Evolutionary conservation across 2,113 vertebrate genomes (phyloP), one percentile per base, ranked within the genome.

Genomic region (Nestor notabilis): DNA sequence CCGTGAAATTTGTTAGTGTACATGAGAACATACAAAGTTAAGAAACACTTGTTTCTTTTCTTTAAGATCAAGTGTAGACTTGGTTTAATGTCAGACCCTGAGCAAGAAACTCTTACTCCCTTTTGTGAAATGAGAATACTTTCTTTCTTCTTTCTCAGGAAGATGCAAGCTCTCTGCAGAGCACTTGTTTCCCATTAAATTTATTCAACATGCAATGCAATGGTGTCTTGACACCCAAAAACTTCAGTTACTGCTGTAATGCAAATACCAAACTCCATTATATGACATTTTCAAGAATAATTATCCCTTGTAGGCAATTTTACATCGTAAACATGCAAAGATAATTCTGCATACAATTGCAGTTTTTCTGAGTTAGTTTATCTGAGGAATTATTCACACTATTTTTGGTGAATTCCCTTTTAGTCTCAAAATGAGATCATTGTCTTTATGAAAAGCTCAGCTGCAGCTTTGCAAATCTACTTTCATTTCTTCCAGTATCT

Each of bases 391-490:
- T 87, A 92, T 13, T 84, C 72, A 44, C 64, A 2, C 76, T 93
- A 88, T 66, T 95, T 94, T 81, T 58, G 85, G 94, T 68, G 77
- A 89, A 66, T 35, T 87, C 83, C 47, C 50, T 1, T 85, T 89
- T 41, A 44, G 5, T 53, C 86, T 78, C 85, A 61, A 71, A 89
- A 76, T 50, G 88, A 70, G 18, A 86, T 70, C 58, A 37, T 53
- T 70, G 49, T 10, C 43, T 85, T 72, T 21, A 76, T 31, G 63
- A 77, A 75, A 83, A 92, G 85, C 90, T 95, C 95, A 95, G 88
- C 95, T 97, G 93, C 92, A 81, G 92, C 86, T 92, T n/a, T 78
- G 68, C 35, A 83, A 72, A 83, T 66, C 77, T 29, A 33, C 87
- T 85, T 69, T 47, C 39, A 41, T 35, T 60, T 89, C 71, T 82